Conservation (phyloP, 1,140 invertebrate genomes). For the Leptinotarsa undecemlineata region DNA sequence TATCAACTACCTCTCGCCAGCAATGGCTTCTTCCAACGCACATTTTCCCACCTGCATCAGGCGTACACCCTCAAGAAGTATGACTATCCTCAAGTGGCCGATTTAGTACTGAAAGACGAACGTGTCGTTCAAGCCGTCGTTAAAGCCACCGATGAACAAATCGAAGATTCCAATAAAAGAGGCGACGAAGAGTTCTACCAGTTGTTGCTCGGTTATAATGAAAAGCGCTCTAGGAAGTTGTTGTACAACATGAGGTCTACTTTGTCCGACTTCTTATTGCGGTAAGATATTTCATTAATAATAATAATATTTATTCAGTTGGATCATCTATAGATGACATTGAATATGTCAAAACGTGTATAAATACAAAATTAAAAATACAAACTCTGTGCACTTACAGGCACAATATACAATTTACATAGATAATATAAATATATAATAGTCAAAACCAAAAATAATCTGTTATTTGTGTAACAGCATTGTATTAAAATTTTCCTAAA, state of each 20-base stretch:
- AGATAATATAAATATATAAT: no score
- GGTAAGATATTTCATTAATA: constrained; percentile 51
- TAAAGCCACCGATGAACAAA: constrained; percentile 60
- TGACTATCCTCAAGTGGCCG: constrained; percentile 65
- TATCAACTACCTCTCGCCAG: constrained; percentile 60
- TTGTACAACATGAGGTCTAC: constrained; percentile 74
- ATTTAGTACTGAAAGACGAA: constrained; percentile 71
- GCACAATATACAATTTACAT: no score
- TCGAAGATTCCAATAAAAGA: constrained; percentile 54
- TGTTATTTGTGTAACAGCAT: no score
- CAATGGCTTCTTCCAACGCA: constrained; percentile 62
- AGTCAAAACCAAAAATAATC: no score
- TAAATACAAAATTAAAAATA: no score
- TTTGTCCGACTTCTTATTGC: constrained; percentile 68
- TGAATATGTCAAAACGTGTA: no score
- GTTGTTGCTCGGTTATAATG: constrained; percentile 61
- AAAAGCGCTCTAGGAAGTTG: constrained; percentile 68
- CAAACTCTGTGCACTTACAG: no score
- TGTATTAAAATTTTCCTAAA: no score
- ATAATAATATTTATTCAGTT: no score
- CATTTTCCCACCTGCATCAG: constrained; percentile 65
- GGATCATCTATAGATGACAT: no score
- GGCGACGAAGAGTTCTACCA: constrained; percentile 59
- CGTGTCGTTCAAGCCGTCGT: constrained; percentile 71
- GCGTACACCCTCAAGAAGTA: constrained; percentile 64